phyloP scores from a whole-genome alignment of 2,113 vertebrate genomes.

The Macrotus californicus region DNA sequence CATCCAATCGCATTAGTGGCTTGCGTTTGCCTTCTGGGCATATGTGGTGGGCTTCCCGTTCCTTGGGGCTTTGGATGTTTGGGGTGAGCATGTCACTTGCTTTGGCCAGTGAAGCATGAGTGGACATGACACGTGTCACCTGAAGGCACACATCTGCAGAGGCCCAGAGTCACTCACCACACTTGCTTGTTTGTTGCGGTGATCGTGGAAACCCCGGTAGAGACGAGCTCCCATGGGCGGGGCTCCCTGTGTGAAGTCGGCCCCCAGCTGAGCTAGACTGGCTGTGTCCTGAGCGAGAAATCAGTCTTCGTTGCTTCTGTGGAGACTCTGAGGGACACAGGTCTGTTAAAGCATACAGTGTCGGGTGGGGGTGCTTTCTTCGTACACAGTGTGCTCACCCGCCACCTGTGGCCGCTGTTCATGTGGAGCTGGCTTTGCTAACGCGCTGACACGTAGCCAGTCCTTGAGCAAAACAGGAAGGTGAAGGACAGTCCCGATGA shows the following conservation, averaged over 20 bases:
- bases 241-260: too few relatives aligned
- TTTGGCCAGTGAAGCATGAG: neutral
- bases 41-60: neutral
- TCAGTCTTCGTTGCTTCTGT: neutral
- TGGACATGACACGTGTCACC: neutral
- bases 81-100: neutral
- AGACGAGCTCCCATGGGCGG: rapidly evolving
- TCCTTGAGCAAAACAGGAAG: rapidly evolving
- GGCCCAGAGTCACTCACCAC: too few relatives aligned
- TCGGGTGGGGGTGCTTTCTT: rapidly evolving
- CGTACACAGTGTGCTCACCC: rapidly evolving
- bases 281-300: neutral
- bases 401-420: rapidly evolving
- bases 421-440: neutral
- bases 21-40: rapidly evolving
- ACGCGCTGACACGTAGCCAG: neutral
- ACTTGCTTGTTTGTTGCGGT: neutral
- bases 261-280: too few relatives aligned
- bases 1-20: rapidly evolving
- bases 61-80: neutral
- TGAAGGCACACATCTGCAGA: neutral
- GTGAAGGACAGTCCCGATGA: neutral
- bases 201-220: neutral
- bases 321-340: neutral
- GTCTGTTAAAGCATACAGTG: rapidly evolving